Evolutionary conservation across 2,797 vertebrate species (phyloP).

Genomic region (Mus spretus): DNA sequence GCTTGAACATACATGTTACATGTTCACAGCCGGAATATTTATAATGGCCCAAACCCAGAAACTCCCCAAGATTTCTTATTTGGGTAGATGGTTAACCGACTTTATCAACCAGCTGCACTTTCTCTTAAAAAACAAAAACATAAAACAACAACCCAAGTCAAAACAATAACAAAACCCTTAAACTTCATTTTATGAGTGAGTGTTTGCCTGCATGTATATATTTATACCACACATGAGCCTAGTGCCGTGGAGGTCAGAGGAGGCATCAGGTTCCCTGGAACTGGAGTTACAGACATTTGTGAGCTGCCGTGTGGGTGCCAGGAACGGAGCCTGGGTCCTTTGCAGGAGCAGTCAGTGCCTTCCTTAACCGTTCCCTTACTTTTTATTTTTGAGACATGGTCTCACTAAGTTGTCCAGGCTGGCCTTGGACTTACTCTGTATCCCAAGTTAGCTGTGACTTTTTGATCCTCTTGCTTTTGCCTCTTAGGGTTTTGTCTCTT

Average conservation of each 20-base stretch:
- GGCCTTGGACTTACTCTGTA: neutral
- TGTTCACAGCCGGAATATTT: neutral
- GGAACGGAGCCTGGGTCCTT: neutral
- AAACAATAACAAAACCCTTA: neutral
- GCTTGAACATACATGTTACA: conserved; percentile 24
- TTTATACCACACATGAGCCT: neutral
- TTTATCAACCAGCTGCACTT: neutral
- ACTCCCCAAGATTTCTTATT: neutral
- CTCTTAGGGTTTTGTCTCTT: neutral
- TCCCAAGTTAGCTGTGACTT: neutral
- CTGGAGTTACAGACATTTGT: neutral
- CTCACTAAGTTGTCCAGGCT: neutral
- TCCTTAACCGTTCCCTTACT: neutral
- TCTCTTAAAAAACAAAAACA: neutral
- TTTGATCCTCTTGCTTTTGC: neutral
- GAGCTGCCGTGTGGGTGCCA: no score
- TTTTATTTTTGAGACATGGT: neutral
- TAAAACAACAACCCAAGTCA: neutral
- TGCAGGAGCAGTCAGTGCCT: neutral
- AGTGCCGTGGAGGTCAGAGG: neutral
- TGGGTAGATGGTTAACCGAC: neutral
- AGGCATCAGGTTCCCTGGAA: neutral
- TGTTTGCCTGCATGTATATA: neutral
- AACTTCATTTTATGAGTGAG: neutral
- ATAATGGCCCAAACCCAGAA: neutral